Percentiles rank a stretch among this genome's conserved stretches.
Conservation (phyloP, 1,140 invertebrate species). For the Acyrthosiphon pisum region DNA sequence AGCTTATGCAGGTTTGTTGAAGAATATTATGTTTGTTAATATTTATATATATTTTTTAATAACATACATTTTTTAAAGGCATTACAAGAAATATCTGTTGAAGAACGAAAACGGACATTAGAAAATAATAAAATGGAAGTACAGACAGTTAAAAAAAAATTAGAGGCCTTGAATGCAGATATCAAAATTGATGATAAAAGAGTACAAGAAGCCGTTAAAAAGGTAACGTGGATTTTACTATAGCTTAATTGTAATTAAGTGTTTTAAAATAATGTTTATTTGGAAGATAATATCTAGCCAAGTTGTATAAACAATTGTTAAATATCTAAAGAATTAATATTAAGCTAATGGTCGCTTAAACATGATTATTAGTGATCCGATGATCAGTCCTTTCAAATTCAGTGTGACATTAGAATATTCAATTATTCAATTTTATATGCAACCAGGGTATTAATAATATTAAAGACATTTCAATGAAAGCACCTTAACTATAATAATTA, state of each 20-base stretch:
- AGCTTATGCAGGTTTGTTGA: slow-evolving; percentile 71
- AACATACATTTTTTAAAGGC: slow-evolving; percentile 69
- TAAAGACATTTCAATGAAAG: neutral
- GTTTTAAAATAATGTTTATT: neutral
- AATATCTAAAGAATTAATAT: too few species aligned
- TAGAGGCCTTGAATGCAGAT: slow-evolving; percentile 83
- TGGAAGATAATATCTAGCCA: neutral
- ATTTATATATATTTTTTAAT: neutral
- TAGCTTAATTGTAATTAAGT: neutral
- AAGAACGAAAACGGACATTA: slow-evolving; percentile 87
- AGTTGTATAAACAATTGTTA: neutral
- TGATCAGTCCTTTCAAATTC: too few species aligned
- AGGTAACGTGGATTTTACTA: slow-evolving; percentile 64
- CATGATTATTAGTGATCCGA: neutral
- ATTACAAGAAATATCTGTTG: slow-evolving; percentile 92
- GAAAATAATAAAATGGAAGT: slow-evolving; percentile 84
- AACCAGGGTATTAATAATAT: neutral
- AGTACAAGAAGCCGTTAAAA: slow-evolving; percentile 80
- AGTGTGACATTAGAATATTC: too few species aligned
- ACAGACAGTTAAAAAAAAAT: slow-evolving; percentile 78
- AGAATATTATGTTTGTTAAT: neutral
- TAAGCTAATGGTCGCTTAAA: too few species aligned
- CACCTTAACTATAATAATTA: neutral
- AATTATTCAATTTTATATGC: neutral
- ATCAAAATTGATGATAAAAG: slow-evolving; percentile 82